These are phyloP conservation scores for Maccullochella peelii DNA, from an alignment of 2,113 vertebrate genomes.

Conservation along the genomic window DNA sequence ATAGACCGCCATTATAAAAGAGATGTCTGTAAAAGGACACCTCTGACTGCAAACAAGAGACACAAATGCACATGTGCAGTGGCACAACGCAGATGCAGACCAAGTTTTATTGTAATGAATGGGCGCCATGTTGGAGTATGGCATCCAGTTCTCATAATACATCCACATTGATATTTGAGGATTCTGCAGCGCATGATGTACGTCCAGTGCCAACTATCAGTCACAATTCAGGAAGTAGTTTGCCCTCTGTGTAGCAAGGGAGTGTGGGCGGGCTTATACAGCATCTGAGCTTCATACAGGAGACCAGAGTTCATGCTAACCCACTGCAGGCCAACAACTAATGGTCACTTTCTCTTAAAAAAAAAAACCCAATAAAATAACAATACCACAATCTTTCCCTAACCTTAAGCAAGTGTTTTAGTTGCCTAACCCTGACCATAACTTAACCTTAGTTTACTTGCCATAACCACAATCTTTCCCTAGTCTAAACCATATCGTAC, in stretches of 20 bases:
- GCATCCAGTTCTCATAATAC: neutral
- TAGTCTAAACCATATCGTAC: neutral
- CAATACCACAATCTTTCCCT: neutral
- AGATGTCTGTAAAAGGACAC: neutral
- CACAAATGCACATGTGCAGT: too few relatives aligned
- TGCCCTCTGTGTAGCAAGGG: neutral
- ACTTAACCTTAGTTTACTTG: neutral
- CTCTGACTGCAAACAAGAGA: too few relatives aligned
- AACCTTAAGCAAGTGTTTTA: neutral
- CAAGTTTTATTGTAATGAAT: too few relatives aligned
- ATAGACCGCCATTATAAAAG: neutral
- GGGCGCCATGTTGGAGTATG: neutral
- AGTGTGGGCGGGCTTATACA: neutral
- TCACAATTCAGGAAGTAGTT: neutral
- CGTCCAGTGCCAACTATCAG: neutral
- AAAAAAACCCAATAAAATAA: too few relatives aligned
- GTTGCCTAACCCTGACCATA: neutral
- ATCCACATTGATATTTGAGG: neutral
- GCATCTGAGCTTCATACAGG: neutral
- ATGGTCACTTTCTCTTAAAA: too few relatives aligned
- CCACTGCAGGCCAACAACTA: neutral
- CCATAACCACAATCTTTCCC: neutral
- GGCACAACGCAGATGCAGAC: too few relatives aligned
- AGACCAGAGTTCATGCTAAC: neutral
- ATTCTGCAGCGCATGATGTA: neutral